Percentiles rank a stretch among this genome's conserved stretches.
Conservation (phyloP, 2,113 vertebrate species). For the Electrona antarctica region DNA sequence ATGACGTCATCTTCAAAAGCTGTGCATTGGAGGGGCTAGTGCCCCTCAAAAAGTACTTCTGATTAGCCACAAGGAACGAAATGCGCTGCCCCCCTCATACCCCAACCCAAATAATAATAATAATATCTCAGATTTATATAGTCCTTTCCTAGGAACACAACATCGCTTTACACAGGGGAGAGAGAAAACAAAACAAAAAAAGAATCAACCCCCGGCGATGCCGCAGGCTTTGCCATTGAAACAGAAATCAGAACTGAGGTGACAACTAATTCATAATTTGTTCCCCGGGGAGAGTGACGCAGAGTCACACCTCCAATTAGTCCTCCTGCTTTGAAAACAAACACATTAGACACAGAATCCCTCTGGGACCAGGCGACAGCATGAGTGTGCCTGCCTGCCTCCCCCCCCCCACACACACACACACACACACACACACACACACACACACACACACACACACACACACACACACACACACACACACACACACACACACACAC, state of each 20-base stretch:
- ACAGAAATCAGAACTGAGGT: constrained; percentile 43
- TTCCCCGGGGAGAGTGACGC: constrained; percentile 46
- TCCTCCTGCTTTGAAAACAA: constrained; percentile 42
- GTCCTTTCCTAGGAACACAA: too few species aligned
- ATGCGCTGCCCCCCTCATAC: too few species aligned
- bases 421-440: constrained; percentile 13
- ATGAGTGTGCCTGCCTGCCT: constrained; percentile 10
- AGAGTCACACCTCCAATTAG: constrained; percentile 65
- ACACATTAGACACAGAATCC: constrained; percentile 47
- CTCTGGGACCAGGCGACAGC: constrained; percentile 25
- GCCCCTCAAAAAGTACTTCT: too few species aligned
- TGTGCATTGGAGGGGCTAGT: too few species aligned
- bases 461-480: constrained; percentile 3
- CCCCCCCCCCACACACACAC: constrained; percentile 21
- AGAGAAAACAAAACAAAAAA: too few species aligned
- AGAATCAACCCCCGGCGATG: constrained; percentile 4
- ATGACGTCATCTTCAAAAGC: too few species aligned
- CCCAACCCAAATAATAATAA: too few species aligned
- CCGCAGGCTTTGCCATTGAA: constrained; percentile 37
- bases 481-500: constrained; percentile 5
- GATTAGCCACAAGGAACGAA: too few species aligned
- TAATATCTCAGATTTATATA: too few species aligned
- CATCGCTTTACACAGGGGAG: too few species aligned
- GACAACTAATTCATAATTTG: constrained; percentile 61
- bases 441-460: constrained; percentile 12